Base-by-base conservation (phyloP, 1,140 invertebrate species). In the Dolichoris vasculosae region DNA sequence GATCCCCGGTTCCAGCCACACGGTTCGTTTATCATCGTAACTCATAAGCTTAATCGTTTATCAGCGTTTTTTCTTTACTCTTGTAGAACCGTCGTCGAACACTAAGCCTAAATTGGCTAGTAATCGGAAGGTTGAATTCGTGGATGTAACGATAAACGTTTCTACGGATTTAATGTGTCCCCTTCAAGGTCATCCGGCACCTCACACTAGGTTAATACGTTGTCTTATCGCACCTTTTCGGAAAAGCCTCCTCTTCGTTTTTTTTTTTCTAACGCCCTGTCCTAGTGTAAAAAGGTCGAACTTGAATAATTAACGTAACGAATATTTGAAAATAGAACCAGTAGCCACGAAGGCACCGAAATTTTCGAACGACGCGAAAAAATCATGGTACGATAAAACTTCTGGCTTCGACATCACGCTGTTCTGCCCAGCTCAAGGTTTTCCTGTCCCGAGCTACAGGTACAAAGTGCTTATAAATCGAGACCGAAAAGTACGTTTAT, bases 291-390 rank as follows among this genome's bases (percentile, higher is more conserved):
- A 32, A 32, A 67, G 30, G 7, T 32, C 2, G 17, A 67, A 2
- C 32, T 30, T 32, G 13, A 71, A 71, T 48, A 73, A 32, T 40
- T 55, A 81, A 82, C 6, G 20, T 73, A 20, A 48, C n/a, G 71
- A 35, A 78, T 78, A 75, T 82, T 55, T 46, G 46, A 87, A 91
- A 92, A 85, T 93, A 97, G 97, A 97, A 89, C 96, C 96, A 38
- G 94, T 97, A 87, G 95, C 95, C 90, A 95, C 95, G 88, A 96
- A 96, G 84, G 94, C 95, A 69, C 97, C 97, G 46, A 96, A 96
- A 92, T 95, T 97, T 90, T 96, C 96, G 69, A 95, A 95, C 87
- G 95, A 94, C 86, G 96, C 95, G 91, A 94, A 94, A 90, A 95
- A 94, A 94, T 94, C 94, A 89, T 95, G 94, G 86, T 95, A 95